These are phyloP conservation scores for Melieria picta DNA, from an alignment of 2,888 invertebrate genomes.

Conservation along the genomic window DNA sequence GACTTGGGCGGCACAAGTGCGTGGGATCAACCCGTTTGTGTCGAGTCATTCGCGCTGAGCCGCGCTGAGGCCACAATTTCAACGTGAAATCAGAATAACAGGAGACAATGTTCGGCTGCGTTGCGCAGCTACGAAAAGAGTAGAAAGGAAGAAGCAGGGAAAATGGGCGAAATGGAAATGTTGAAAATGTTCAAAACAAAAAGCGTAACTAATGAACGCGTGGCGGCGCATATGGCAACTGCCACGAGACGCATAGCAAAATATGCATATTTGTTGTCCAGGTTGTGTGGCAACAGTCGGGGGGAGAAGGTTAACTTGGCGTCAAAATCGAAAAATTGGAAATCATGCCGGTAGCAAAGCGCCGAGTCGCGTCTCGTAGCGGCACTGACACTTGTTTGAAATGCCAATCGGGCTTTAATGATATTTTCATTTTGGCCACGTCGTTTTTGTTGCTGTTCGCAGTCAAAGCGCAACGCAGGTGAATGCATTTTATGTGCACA, in stretches of 20 bases:
- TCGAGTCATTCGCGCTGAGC: constrained; percentile 50
- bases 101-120: neutral
- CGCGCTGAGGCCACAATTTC: constrained; percentile 12
- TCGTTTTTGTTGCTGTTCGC: neutral
- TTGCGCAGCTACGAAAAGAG: neutral
- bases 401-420: neutral
- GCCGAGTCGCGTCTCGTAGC: neutral
- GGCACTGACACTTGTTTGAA: neutral
- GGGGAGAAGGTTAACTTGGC: constrained; percentile 16
- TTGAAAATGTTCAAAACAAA: too few species aligned
- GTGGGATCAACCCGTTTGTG: constrained; percentile 45
- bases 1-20: constrained; percentile 40
- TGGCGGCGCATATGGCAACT: too few species aligned
- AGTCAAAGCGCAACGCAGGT: constrained; percentile 5
- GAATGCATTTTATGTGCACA: constrained; percentile 1
- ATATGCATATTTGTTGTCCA: too few species aligned
- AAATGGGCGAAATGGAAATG: too few species aligned
- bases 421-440: neutral
- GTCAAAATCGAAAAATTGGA: constrained; percentile 7
- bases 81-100: neutral
- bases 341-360: neutral
- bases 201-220: too few species aligned
- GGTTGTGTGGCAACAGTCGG: neutral
- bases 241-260: too few species aligned
- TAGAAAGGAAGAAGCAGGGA: too few species aligned